Evolutionary conservation across 2,888 invertebrate genomes (phyloP).

Genomic region (Anodontia alba): DNA sequence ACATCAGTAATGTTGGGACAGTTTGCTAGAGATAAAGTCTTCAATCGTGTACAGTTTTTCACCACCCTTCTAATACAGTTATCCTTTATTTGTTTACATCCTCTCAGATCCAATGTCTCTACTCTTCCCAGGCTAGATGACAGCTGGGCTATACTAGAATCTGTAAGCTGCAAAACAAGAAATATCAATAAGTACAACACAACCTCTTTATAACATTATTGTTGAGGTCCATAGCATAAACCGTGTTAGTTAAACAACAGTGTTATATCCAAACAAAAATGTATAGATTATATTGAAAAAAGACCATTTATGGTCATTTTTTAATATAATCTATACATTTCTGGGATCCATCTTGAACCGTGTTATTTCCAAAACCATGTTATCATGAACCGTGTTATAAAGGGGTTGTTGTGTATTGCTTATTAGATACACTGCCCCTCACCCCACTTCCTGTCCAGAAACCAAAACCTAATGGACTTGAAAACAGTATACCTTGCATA

Average conservation of each 20-base stretch:
- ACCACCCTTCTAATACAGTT: constrained; percentile 79
- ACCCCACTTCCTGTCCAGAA: not conserved
- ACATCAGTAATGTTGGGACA: constrained; percentile 81
- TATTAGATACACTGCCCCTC: too few species aligned
- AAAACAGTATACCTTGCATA: not conserved
- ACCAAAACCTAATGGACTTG: not conserved
- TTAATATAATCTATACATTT: too few species aligned
- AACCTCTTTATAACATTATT: too few species aligned
- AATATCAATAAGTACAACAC: not conserved
- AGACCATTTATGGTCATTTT: too few species aligned
- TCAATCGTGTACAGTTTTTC: constrained; percentile 78
- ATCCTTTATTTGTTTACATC: constrained; percentile 82
- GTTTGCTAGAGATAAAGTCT: constrained; percentile 80
- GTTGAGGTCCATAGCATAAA: too few species aligned
- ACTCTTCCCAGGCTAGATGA: constrained; percentile 76
- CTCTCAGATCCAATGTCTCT: constrained; percentile 80
- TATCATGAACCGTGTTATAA: too few species aligned
- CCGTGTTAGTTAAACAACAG: too few species aligned
- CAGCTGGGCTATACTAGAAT: constrained; percentile 77
- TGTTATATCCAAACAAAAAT: too few species aligned
- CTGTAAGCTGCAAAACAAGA: constrained; percentile 76
- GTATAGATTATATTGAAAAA: too few species aligned
- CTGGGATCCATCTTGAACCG: too few species aligned
- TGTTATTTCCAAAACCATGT: too few species aligned
- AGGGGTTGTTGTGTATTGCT: too few species aligned